Evolutionary conservation across 2,888 invertebrate genomes (phyloP), one percentile per base, ranked within the genome.

Genomic region (Protonemura montana): DNA sequence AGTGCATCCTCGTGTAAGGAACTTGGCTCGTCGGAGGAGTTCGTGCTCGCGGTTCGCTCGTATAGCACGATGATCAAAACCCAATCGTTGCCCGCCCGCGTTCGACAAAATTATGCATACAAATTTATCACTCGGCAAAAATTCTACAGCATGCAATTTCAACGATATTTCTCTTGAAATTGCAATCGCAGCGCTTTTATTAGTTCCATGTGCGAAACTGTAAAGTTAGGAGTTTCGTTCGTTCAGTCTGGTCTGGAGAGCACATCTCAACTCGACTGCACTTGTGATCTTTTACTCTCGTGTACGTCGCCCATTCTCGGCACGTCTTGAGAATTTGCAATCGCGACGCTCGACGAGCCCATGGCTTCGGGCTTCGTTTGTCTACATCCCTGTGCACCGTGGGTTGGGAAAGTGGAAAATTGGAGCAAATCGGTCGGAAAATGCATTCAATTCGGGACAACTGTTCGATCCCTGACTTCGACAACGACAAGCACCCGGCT

Each of bases 371-470:
- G 59, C 59, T 59, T 16, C 59, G 59, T 59, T 21, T 21, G 59
- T 59, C 59, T 10, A 35, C 5, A 2, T 59, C 7, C 59, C 6
- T 59, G 59, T 10, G 59, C 59, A 59, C 59, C 35, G 35, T 10
- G 59, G 59, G 59, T 21, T 59, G 59, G 59, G 59, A 59, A 59
- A 59, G 59, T 59, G 59, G 59, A 59, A 59, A 59, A 59, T 21
- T 59, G 3, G 59, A 59, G 59, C 59, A 59, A 59, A 59, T 59
- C 59, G 59, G 6, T 59, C 59, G 59, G 59, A 59, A 59, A 59
- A 59, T 59, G 59, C 59, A 59, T 59, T 59, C 59, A 59, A 59
- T 59, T 59, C 59, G 59, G 59, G 13, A 59, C 59, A 59, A 59
- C 59, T 7, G 59, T 59, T 59, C 59, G 59, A 59, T 59, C 59